phyloP scores from a whole-genome alignment of 1,140 invertebrate species.

The Portunus trituberculatus region DNA sequence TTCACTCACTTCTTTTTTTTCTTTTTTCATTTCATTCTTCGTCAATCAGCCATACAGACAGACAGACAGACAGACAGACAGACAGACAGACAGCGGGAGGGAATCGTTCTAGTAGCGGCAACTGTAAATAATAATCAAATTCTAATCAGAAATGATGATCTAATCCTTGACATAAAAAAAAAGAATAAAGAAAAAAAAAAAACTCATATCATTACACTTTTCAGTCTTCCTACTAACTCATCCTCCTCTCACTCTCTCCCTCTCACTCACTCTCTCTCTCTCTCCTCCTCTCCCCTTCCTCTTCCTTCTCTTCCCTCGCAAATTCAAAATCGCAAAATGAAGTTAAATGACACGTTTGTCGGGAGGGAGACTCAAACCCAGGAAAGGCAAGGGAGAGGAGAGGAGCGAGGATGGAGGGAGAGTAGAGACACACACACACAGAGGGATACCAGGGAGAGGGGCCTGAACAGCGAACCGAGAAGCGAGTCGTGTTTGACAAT shows the following conservation, averaged over 20 bases:
- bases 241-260: not conserved
- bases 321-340: conserved; percentile 31
- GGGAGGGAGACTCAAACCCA: not conserved
- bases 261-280: not conserved
- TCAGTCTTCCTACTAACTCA: conserved; percentile 32
- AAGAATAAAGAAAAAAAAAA: too few relatives aligned
- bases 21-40: not conserved
- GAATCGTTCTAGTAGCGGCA: not conserved
- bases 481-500: conserved; percentile 66
- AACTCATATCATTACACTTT: not conserved
- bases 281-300: not conserved
- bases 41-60: not conserved
- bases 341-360: not conserved
- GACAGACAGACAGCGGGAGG: too few relatives aligned
- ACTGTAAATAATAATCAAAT: conserved; percentile 17
- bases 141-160: not conserved
- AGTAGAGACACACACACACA: too few relatives aligned
- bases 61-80: too few relatives aligned
- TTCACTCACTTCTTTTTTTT: not conserved
- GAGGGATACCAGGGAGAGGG: too few relatives aligned
- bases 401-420: not conserved
- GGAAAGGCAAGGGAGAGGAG: not conserved
- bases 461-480: too few relatives aligned
- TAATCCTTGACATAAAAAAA: not conserved
- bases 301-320: not conserved